Evolutionary conservation across 2,888 invertebrate species (phyloP).

Genomic region (Terebella lapidaria): DNA sequence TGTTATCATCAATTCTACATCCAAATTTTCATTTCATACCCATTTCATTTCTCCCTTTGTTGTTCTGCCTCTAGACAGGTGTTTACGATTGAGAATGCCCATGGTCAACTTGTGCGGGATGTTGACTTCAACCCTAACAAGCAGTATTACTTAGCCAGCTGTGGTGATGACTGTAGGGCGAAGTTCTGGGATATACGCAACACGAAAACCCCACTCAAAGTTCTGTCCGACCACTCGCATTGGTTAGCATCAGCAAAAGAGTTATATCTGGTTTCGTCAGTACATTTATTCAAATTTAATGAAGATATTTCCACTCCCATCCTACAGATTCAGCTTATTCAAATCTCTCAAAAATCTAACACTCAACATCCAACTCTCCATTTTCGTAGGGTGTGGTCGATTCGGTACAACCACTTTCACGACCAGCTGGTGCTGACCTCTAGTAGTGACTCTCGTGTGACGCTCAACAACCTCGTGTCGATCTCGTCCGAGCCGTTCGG

Average conservation of each 20-base stretch:
- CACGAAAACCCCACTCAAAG: constrained; percentile 64
- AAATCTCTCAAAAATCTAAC: no score
- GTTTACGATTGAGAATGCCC: constrained; percentile 81
- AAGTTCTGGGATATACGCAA: constrained; percentile 95
- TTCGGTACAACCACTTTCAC: constrained; percentile 92
- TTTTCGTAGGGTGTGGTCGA: constrained; percentile 76
- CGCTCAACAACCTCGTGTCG: constrained; percentile 80
- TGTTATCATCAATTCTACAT: no score
- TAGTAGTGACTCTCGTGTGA: constrained; percentile 88
- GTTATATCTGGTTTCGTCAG: no score
- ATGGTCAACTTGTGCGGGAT: constrained; percentile 81
- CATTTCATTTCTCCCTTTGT: no score
- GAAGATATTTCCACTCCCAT: no score
- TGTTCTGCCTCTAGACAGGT: constrained; percentile 59
- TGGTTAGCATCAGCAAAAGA: no score
- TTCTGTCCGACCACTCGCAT: constrained; percentile 58
- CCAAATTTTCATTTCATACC: neutral
- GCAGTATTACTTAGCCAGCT: constrained; percentile 87
- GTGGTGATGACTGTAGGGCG: constrained; percentile 90
- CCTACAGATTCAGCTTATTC: no score
- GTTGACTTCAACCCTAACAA: constrained; percentile 97
- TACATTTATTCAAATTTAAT: no score
- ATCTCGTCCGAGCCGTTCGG: constrained; percentile 77
- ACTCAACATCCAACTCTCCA: no score
- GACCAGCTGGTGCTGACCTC: constrained; percentile 91